Conservation (phyloP, 2,797 vertebrate genomes). For the Leuciscus waleckii region DNA sequence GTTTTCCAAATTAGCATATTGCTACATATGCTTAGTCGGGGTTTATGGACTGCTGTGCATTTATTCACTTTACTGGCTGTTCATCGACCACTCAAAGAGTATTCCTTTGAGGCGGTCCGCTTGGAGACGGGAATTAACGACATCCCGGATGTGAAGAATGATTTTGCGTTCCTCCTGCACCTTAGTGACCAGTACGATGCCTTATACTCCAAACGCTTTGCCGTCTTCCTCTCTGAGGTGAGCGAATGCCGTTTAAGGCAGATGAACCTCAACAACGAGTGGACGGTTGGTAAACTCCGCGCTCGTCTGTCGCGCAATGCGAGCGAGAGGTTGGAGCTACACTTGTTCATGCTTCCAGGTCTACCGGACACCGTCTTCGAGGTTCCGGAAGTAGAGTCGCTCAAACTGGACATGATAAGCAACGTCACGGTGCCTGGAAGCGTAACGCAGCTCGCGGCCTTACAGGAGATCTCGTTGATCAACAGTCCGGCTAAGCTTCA, state of each 20-base stretch:
- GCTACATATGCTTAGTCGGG: slow-evolving; percentile 87
- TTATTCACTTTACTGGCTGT: slow-evolving; percentile 91
- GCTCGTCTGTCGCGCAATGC: slow-evolving; percentile 79
- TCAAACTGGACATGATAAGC: slow-evolving; percentile 85
- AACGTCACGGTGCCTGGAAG: slow-evolving; percentile 81
- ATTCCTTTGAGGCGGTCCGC: slow-evolving; percentile 86
- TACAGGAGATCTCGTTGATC: slow-evolving; percentile 85
- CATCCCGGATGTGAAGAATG: slow-evolving; percentile 91
- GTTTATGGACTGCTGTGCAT: slow-evolving; percentile 87
- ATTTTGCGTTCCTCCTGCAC: slow-evolving; percentile 92
- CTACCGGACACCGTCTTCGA: slow-evolving; percentile 89
- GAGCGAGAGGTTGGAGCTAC: slow-evolving; percentile 80
- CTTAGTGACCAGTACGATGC: slow-evolving; percentile 90
- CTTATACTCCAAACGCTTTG: slow-evolving; percentile 89
- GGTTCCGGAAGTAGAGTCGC: slow-evolving; percentile 82
- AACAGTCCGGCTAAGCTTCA: slow-evolving; percentile 84
- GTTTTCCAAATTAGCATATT: slow-evolving; percentile 89
- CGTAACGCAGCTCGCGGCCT: slow-evolving; percentile 79
- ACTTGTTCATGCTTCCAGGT: slow-evolving; percentile 84
- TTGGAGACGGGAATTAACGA: slow-evolving; percentile 89
- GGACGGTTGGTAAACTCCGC: slow-evolving; percentile 85
- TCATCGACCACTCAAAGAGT: slow-evolving; percentile 88
- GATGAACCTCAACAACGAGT: slow-evolving; percentile 89
- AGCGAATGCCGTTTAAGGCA: slow-evolving; percentile 88
- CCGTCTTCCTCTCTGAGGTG: slow-evolving; percentile 90